Base-by-base conservation (phyloP, 1,140 invertebrate genomes). In the Drosophila busckii region DNA sequence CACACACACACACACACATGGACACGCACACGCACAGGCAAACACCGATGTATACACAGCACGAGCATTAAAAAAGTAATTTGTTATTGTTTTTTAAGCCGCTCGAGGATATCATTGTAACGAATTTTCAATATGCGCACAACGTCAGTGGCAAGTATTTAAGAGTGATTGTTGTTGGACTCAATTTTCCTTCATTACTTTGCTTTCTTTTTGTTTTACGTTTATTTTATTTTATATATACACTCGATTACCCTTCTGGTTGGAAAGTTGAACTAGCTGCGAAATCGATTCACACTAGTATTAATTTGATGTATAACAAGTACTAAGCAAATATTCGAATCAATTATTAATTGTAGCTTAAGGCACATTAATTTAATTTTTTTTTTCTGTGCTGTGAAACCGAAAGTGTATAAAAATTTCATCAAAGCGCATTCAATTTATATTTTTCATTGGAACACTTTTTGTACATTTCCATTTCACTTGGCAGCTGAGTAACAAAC, bases 61-160 rank as follows among this genome's bases (percentile, higher is more conserved):
- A 46, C n/a, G n/a, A 26, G 62, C 62, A 66, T 66, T 62, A 66
- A 66, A 66, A 62, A 62, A 62, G 62, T 66, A 66, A 66, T 66
- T 66, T 66, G 58, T 66, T 66, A 66, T 66, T 66, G 62, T 66
- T 66, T 65, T 54, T 65, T 50, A 66, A 66, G 44, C 58, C 32
- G 38, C 63, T 44, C 34, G 45, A 66, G 63, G 50, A 62, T 66
- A 66, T 66, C 63, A 66, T 55, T 56, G 50, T 49, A 62, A 50
- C 58, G 45, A 56, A 66, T 54, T 66, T 66, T 66, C 44, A 66
- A 66, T 62, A 55, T 62, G 37, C 44, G 17, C 50, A 31, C 31
- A 56, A 55, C 45, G 58, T 62, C 44, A 56, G 63, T 50, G 58
- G 46, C 35, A 66, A 66, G 63, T 62, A 55, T 66, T 66, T 56